Percentiles rank a stretch among this genome's conserved stretches.
Evolutionary conservation across 64 coral and sea anemone genomes (phyloP).

Genomic region (Montipora foliosa): DNA sequence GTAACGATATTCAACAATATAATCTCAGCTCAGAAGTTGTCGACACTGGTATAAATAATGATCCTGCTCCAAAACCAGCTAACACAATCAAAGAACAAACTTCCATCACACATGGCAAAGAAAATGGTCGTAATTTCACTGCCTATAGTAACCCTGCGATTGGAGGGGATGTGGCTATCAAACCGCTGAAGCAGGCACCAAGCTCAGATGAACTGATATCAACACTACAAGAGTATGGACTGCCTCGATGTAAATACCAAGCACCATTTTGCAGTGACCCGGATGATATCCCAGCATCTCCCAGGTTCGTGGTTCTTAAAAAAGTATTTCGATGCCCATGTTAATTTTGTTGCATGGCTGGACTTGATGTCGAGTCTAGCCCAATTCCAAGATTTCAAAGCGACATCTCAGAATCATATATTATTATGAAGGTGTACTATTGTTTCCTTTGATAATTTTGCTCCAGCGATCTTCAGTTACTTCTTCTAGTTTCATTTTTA

Average conservation of each 20-base stretch:
- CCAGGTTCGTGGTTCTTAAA: conserved; percentile 56
- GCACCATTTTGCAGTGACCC: conserved; percentile 91
- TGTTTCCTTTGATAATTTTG: too few relatives aligned
- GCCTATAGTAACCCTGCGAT: background rate
- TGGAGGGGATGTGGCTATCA: background rate
- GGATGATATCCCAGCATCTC: conserved; percentile 80
- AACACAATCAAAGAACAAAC: background rate
- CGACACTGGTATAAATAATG: too few relatives aligned
- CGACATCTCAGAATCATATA: too few relatives aligned
- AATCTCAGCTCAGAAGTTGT: background rate
- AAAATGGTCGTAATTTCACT: background rate
- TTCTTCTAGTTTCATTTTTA: too few relatives aligned
- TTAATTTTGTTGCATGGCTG: too few relatives aligned
- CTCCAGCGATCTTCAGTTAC: too few relatives aligned
- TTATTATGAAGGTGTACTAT: too few relatives aligned
- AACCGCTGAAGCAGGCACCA: conserved; percentile 23
- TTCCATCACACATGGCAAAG: too few relatives aligned
- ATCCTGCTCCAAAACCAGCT: background rate
- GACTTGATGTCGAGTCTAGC: too few relatives aligned
- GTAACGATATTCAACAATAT: background rate
- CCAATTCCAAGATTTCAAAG: too few relatives aligned
- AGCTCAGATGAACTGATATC: conserved; percentile 27
- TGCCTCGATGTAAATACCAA: conserved; percentile 85
- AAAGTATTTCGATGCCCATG: too few relatives aligned
- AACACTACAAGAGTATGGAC: conserved; percentile 71